Base-by-base conservation (phyloP, 1,140 invertebrate species). In the Drosophila orena region DNA sequence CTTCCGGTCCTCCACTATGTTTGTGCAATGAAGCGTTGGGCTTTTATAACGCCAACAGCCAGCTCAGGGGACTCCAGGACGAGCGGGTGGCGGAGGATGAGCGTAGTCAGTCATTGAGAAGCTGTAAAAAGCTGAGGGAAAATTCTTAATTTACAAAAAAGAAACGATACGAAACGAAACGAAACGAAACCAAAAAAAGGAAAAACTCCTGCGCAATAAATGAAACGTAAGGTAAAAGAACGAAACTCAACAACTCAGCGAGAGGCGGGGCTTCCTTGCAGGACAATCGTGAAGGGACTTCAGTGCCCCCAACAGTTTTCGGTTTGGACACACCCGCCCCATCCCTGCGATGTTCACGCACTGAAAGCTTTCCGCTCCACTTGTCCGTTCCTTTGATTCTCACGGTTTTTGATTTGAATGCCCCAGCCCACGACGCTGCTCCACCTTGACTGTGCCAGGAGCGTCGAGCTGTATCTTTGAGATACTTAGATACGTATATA, bases 41-140 rank as follows among this genome's bases (percentile, higher is more conserved):
- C 81, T 85, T 85, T 85, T 88, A 85, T 85, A 85, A 81, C 83
- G 83, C 81, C 81, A 85, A 86, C 81, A 78, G 81, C 81, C 81
- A 78, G 78, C 72, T 86, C 77, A 79, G 70, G 70, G 65, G 79
- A 77, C 74, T 78, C 38, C 43, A 46, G 46, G 38, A 58, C 43
- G 44, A 57, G 54, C 11, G 37, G 11, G 56, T 35, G 40, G 22
- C 14, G 34, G 44, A 38, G 61, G 44, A 52, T 44, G 35, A 54
- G 34, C 72, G 38, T 27, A 44, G 47, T 56, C 50, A 74, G 79
- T 83, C 75, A 84, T 83, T 83, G 80, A 84, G 61, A 62, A 79
- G 77, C 69, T 80, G 72, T 83, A 86, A 73, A 85, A 77, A 85
- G 77, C 77, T 77, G 73, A 64, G 78, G 52, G 78, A 54, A 86